These are phyloP conservation scores for Cheilosia grossa DNA, from an alignment of 2,888 invertebrate species.

Conservation along the genomic window DNA sequence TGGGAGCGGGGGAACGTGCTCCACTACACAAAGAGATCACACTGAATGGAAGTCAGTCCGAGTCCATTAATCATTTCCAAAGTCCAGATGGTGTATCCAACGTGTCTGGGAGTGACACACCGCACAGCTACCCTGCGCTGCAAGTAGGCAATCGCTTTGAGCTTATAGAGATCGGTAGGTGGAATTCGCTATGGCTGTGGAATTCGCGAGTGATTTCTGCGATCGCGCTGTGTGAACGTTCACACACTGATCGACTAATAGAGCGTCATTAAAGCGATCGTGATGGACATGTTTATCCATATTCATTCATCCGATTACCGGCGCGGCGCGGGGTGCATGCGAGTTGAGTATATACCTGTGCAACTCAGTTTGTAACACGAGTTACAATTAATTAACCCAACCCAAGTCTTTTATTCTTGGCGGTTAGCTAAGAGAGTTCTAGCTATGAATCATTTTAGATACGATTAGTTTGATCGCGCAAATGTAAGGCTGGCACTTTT, in stretches of 20 bases:
- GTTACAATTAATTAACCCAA: conserved; percentile 69
- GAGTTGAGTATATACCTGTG: neutral
- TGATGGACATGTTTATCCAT: conserved; percentile 70
- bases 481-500: no score
- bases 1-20: neutral
- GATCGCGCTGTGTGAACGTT: conserved; percentile 66
- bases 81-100: conserved; percentile 57
- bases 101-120: conserved; percentile 58
- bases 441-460: conserved; percentile 48
- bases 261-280: conserved; percentile 63
- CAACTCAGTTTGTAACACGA: conserved; percentile 28
- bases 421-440: conserved; percentile 45
- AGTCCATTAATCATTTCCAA: conserved; percentile 67
- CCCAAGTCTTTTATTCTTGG: conserved; percentile 61
- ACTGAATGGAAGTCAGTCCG: conserved; percentile 44
- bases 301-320: conserved; percentile 48
- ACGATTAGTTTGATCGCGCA: neutral
- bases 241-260: conserved; percentile 69
- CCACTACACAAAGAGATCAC: neutral
- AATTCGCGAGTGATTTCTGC: conserved; percentile 21
- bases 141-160: conserved; percentile 7
- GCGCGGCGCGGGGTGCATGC: neutral
- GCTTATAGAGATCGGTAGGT: neutral
- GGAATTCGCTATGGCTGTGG: conserved; percentile 26
- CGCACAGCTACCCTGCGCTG: conserved; percentile 23